Evolutionary conservation across 1,140 invertebrate genomes (phyloP), one percentile per base, ranked within the genome.

Genomic region (Zaprionus ghesquierei): DNA sequence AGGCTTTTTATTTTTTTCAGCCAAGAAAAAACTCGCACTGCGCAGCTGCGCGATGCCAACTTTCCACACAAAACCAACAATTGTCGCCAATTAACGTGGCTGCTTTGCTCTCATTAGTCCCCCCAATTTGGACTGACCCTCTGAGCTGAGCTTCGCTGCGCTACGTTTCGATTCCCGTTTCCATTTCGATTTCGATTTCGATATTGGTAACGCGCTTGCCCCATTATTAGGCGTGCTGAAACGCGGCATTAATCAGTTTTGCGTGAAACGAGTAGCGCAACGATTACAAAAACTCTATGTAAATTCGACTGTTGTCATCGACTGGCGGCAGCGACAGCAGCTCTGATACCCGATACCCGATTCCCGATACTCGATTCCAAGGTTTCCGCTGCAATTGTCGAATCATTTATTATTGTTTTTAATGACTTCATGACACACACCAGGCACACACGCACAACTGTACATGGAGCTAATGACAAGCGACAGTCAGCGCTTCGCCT

Each of bases 191-290:
- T 22, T 22, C 31, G 20, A 23, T 18, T 41, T 13, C 13, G n/a
- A 38, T 41, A 15, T 41, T 41, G 35, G 35, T 2, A 41, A 8
- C n/a, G 35, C 2, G n/a, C n/a, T 33, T 41, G n/a, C n/a, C 15
- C 27, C 23, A 49, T 66, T 60, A 71, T 71, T 71, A 71, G 65
- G 38, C 29, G 31, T 29, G 29, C 4, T 12, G 56, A 66, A 78
- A 59, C 62, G 55, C 51, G 62, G 68, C 81, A 86, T 85, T 85
- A 85, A 86, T 85, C 81, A 85, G 78, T n/a, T 49, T 69, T 77
- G 81, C 77, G 81, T 84, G 81, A 81, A 77, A 86, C 81, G 77
- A 75, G 81, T 85, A 78, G 81, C 81, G 74, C 78, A 75, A 71
- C 78, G 81, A 85, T 77, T 77, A 77, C 55, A 25, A 75, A 66